Evolutionary conservation across 1,140 invertebrate genomes (phyloP).

Genomic region (Formica exsecta): DNA sequence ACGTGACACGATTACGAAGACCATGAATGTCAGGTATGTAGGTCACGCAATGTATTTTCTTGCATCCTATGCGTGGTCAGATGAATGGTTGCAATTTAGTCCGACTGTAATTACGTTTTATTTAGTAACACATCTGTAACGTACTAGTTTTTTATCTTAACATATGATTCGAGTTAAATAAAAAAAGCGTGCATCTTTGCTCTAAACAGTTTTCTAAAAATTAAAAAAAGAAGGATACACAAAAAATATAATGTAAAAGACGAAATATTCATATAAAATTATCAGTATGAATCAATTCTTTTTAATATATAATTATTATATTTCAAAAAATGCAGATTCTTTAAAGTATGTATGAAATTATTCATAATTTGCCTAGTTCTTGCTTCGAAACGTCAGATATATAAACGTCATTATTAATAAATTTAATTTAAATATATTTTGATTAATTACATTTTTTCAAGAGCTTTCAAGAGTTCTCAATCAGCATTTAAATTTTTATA

Average conservation of each 20-base stretch:
- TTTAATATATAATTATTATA: not conserved
- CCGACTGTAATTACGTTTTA: conserved; percentile 31
- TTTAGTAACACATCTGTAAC: not conserved
- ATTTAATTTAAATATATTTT: conserved; percentile 10
- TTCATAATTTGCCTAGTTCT: not conserved
- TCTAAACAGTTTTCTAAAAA: not conserved
- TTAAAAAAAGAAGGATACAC: not conserved
- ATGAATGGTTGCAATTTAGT: conserved; percentile 40
- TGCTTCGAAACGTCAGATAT: not conserved
- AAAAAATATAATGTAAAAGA: not conserved
- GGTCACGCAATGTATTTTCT: conserved; percentile 53
- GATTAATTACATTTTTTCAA: conserved; percentile 21
- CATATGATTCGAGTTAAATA: not conserved
- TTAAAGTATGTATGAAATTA: too few relatives aligned
- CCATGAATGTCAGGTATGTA: conserved; percentile 41
- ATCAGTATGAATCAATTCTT: not conserved
- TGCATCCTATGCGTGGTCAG: conserved; percentile 16
- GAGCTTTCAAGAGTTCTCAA: not conserved
- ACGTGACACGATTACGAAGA: conserved; percentile 35
- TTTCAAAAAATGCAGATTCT: not conserved
- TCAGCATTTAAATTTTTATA: conserved; percentile 44
- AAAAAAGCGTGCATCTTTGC: not conserved
- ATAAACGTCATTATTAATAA: not conserved
- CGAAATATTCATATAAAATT: not conserved
- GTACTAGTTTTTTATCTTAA: not conserved